Base-by-base conservation (phyloP, 2,888 invertebrate species). In the Geophilus truncorum region DNA sequence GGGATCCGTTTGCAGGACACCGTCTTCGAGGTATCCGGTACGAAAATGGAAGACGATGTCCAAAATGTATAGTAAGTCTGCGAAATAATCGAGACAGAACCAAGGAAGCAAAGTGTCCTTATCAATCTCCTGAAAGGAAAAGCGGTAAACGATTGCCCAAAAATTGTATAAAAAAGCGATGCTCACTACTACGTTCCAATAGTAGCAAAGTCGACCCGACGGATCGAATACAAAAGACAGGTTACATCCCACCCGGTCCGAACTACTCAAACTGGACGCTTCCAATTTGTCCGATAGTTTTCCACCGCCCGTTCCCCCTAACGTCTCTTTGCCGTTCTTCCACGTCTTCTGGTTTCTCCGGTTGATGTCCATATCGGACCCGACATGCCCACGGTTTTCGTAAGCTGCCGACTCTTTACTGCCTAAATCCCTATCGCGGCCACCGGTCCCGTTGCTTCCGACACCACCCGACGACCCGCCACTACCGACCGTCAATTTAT, bases 201-300 rank as follows among this genome's bases (percentile, higher is more conserved):
- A 96, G 90, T 97, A 97, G 89, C 95, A 96, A 83, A 98, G 91
- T 80, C 97, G 92, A 83, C 98, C 98, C 84, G 98, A 96, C 28
- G 98, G 98, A 90, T 98, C 98, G 88, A 98, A 98, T 84, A 98
- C 97, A 88, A 98, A 97, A 80, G 97, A 96, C 93, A 95, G 94
- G 87, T 93, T 92, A 82, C 89, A 89, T 18, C 93, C 91, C 15
- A 92, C 92, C 45, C 91, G 89, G 82, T 93, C 91, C 7, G 32
- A 76, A 45, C 91, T 90, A 78, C 83, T 21, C 78, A 81, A 45
- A 15, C 87, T 87, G 23, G 86, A 85, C 12, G 86, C 86, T 79
- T 87, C 87, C 86, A 86, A 86, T 81, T 85, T 85, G 79, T 87
- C 86, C 80, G 86, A 83, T 23, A 25, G 5, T n/a, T 70, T 81